Conservation (phyloP, 1,140 invertebrate genomes). For the Sminthurides bifidus region DNA sequence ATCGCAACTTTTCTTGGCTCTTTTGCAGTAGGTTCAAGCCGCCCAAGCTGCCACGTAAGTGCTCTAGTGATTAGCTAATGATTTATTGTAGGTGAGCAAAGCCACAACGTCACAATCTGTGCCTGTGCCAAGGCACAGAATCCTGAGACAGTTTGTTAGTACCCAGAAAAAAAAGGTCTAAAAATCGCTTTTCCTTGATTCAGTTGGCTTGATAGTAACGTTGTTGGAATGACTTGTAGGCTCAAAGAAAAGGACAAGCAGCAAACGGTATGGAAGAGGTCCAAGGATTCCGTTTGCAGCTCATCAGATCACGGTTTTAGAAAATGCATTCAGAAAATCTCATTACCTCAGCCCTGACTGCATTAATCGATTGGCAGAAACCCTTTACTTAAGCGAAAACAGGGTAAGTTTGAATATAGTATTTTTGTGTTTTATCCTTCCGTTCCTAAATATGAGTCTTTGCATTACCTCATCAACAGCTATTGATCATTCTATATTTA, state of each 20-base stretch:
- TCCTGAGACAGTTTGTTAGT: too few species aligned
- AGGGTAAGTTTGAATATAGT: too few species aligned
- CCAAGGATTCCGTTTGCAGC: conserved; percentile 52
- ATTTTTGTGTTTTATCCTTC: too few species aligned
- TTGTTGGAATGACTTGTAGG: conserved; percentile 13
- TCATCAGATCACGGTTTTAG: conserved; percentile 45
- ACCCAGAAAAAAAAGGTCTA: too few species aligned
- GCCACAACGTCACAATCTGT: too few species aligned
- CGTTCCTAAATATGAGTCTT: too few species aligned
- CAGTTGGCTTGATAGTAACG: too few species aligned
- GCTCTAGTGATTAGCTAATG: background rate
- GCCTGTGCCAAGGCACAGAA: too few species aligned
- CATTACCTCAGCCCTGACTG: conserved; percentile 50
- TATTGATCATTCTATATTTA: too few species aligned
- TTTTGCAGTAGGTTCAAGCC: conserved; percentile 62
- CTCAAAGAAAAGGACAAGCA: conserved; percentile 33
- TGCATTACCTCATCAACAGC: too few species aligned
- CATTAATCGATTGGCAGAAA: conserved; percentile 44
- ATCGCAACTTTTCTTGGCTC: conserved; percentile 52
- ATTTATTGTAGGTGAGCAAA: background rate
- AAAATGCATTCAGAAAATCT: conserved; percentile 46
- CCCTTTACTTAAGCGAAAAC: conserved; percentile 48
- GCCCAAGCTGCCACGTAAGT: conserved; percentile 57
- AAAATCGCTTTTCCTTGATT: too few species aligned
- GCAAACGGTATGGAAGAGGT: conserved; percentile 44